Evolutionary conservation across 2,113 vertebrate genomes (phyloP).

Genomic region (Calyptomena viridis): DNA sequence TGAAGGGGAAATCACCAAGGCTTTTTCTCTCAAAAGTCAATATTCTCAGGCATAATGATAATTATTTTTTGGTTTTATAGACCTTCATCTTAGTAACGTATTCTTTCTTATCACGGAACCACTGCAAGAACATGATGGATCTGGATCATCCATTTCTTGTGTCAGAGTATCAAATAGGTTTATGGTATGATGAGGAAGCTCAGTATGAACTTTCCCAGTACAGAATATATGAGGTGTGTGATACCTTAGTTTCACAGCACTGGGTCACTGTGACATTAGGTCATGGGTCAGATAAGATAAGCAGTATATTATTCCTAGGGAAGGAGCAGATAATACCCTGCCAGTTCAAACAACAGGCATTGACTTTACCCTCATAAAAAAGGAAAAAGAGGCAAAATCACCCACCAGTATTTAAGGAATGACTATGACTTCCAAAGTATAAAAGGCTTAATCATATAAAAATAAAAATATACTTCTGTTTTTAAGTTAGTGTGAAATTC

Average conservation of each 20-base stretch:
- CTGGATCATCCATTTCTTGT: not conserved
- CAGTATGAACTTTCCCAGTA: not conserved
- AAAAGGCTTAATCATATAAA: not conserved
- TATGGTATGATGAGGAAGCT: not conserved
- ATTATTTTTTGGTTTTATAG: not conserved
- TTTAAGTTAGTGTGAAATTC: not conserved
- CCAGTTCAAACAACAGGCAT: slow-evolving; percentile 54
- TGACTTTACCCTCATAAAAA: slow-evolving; percentile 46
- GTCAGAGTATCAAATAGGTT: not conserved
- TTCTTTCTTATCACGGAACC: not conserved
- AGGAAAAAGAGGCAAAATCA: slow-evolving; percentile 9
- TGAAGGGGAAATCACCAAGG: not conserved
- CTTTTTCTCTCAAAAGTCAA: not conserved
- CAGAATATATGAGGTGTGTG: slow-evolving; percentile 1
- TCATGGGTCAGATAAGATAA: slow-evolving; percentile 64
- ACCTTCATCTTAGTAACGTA: not conserved
- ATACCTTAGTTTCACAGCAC: slow-evolving; percentile 19
- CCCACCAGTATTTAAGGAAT: not conserved
- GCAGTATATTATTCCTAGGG: not conserved
- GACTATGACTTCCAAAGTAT: not conserved
- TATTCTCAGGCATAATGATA: not conserved
- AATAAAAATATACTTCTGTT: not conserved
- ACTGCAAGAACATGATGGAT: not conserved
- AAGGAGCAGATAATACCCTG: slow-evolving; percentile 46
- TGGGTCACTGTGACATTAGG: slow-evolving; percentile 59